Evolutionary conservation across 1,140 invertebrate genomes (phyloP).

Genomic region (Drosophila triauraria): DNA sequence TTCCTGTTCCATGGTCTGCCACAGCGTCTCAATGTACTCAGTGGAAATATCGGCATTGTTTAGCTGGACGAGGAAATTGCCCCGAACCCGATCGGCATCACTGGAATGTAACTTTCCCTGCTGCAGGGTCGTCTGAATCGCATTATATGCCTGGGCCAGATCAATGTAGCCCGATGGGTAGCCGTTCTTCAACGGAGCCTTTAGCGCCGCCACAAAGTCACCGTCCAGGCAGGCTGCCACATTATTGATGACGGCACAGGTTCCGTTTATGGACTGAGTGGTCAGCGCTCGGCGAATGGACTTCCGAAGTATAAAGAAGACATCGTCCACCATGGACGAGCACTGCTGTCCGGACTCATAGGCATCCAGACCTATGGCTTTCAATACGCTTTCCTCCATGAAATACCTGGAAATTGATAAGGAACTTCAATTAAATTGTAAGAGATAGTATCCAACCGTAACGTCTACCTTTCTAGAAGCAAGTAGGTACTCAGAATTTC

Average conservation of each 20-base stretch:
- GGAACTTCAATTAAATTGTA: not conserved
- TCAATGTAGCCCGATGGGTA: conserved; percentile 95
- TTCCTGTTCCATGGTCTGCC: conserved; percentile 90
- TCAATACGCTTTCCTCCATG: conserved; percentile 97
- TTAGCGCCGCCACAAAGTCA: conserved; percentile 92
- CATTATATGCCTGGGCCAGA: conserved; percentile 91
- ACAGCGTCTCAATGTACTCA: conserved; percentile 94
- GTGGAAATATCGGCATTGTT: conserved; percentile 97
- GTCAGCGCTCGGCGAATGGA: conserved; percentile 95
- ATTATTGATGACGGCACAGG: conserved; percentile 98
- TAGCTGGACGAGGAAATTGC: conserved; percentile 88
- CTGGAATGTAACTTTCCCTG: conserved; percentile 92
- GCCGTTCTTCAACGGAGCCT: conserved; percentile 91
- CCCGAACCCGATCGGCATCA: conserved; percentile 90
- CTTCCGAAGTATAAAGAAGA: conserved; percentile 99
- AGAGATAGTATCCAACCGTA: not conserved
- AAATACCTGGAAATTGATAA: conserved; percentile 89
- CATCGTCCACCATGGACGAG: conserved; percentile 98
- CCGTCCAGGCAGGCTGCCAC: conserved; percentile 95
- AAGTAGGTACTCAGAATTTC: conserved; percentile 96
- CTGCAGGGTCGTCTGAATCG: conserved; percentile 92
- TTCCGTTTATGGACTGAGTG: conserved; percentile 96
- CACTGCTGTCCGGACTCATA: conserved; percentile 90
- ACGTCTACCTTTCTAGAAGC: conserved; percentile 91
- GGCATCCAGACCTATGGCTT: conserved; percentile 95